Conservation (phyloP, 2,113 vertebrate species). For the Toxotes chatareus region DNA sequence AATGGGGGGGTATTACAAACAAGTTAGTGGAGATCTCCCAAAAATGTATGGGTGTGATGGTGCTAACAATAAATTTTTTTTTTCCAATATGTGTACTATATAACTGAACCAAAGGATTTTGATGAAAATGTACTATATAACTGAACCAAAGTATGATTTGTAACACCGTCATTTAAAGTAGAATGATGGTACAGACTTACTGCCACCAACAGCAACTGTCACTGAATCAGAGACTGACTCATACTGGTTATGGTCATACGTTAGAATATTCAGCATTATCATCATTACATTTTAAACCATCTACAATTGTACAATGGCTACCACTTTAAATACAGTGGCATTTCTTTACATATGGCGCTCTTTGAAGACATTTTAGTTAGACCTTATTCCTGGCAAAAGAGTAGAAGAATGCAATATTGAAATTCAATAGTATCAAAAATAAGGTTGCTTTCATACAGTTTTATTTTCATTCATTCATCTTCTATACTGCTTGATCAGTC, state of each 20-base stretch:
- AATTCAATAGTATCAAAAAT: neutral
- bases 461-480: constrained; percentile 47
- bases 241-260: neutral
- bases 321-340: neutral
- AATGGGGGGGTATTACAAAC: neutral
- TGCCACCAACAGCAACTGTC: neutral
- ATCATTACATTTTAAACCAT: neutral
- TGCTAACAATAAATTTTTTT: too few species aligned
- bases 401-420: neutral
- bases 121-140: too few species aligned
- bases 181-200: neutral
- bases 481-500: too few species aligned
- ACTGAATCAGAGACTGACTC: neutral
- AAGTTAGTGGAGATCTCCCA: too few species aligned
- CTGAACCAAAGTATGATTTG: too few species aligned
- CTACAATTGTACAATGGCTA: neutral
- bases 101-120: too few species aligned
- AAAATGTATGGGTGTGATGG: too few species aligned
- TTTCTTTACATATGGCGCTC: neutral
- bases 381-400: neutral
- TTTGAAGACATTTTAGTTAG: neutral
- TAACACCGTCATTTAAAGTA: too few species aligned
- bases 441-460: constrained; percentile 46
- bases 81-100: too few species aligned
- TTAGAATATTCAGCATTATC: neutral